A percentile compares a stretch with the other conserved stretches of the same genome.
Evolutionary conservation across 2,113 vertebrate species (phyloP).

Genomic region (Gyps fulvus): DNA sequence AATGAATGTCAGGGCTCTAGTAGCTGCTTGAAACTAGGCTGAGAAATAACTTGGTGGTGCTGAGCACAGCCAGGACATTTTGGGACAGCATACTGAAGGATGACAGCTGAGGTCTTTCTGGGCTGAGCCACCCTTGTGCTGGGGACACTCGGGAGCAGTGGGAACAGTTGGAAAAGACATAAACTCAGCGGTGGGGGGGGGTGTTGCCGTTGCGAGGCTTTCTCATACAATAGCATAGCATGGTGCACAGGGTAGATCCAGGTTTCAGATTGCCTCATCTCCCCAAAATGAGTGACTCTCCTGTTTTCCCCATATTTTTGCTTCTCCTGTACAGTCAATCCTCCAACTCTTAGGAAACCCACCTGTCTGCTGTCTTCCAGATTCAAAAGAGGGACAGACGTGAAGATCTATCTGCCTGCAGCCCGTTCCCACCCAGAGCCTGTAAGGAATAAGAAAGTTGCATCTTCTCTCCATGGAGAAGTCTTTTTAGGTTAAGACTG

Average conservation of each 20-base stretch:
- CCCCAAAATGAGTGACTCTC: not conserved
- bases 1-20: not conserved
- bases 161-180: not conserved
- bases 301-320: not conserved
- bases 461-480: not conserved
- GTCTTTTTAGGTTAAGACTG: not conserved
- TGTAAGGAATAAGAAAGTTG: not conserved
- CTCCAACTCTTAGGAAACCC: not conserved
- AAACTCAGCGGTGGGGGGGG: accelerated
- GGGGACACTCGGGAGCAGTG: not conserved
- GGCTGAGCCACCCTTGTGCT: not conserved
- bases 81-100: not conserved
- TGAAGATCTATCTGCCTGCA: not conserved
- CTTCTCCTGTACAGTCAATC: not conserved
- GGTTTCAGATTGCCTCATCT: not conserved
- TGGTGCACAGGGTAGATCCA: not conserved
- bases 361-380: not conserved
- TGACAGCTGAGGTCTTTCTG: not conserved
- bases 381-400: not conserved
- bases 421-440: not conserved
- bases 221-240: not conserved
- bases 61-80: not conserved
- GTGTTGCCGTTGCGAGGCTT: not conserved
- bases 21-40: not conserved
- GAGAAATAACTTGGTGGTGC: not conserved